A percentile compares a stretch with the other conserved stretches of the same genome.
phyloP scores from a whole-genome alignment of 2,797 vertebrate species.

The Aselliscus stoliczkanus region DNA sequence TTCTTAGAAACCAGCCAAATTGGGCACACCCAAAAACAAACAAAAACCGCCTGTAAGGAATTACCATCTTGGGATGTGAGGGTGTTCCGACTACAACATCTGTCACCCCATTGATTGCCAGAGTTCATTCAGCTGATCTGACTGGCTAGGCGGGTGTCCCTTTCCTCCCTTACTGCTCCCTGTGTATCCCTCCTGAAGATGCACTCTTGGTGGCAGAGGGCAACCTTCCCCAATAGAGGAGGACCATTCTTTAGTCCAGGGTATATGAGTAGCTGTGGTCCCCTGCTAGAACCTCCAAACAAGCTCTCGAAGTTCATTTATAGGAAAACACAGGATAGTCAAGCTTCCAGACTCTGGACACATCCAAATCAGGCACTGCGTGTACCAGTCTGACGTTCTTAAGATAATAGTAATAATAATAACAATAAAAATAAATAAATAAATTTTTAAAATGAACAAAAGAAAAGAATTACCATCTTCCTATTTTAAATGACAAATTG shows the following conservation, averaged over 20 bases:
- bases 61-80: not conserved
- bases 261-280: not conserved
- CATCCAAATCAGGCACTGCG: not conserved
- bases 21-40: not conserved
- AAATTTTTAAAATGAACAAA: not conserved
- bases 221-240: not conserved
- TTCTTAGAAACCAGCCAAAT: not conserved
- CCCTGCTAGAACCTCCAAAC: not conserved
- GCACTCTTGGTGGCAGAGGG: not conserved
- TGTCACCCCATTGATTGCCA: not conserved
- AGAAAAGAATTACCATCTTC: not conserved
- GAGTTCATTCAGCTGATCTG: not conserved
- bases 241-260: accelerated
- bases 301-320: not conserved
- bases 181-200: not conserved
- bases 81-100: not conserved
- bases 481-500: not conserved
- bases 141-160: not conserved
- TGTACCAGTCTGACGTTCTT: not conserved
- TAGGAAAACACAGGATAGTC: not conserved
- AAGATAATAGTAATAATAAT: not conserved
- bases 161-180: not conserved
- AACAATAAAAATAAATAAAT: not conserved
- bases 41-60: not conserved
- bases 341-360: not conserved